These are phyloP conservation scores for Drosophila infuscata DNA, from an alignment of 2,888 invertebrate genomes.

Conservation along the genomic window DNA sequence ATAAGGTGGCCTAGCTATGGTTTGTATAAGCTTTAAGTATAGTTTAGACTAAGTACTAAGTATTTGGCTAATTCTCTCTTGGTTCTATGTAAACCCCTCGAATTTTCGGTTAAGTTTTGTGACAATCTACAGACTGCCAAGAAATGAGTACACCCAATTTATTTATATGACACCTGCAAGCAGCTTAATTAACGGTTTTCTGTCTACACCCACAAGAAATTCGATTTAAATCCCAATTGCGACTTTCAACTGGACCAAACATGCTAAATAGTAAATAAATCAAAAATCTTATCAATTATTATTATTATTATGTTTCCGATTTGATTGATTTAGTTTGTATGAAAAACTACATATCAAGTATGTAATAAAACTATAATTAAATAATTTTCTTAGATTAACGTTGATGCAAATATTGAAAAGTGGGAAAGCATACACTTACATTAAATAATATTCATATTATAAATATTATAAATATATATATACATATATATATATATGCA, in stretches of 20 bases:
- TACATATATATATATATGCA: constrained; percentile 25
- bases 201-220: constrained; percentile 33
- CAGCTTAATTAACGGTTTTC: constrained; percentile 24
- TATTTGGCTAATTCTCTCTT: constrained; percentile 37
- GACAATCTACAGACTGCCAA: constrained; percentile 77
- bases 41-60: constrained; percentile 24
- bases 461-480: constrained; percentile 23
- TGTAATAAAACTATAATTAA: constrained; percentile 56
- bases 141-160: constrained; percentile 30
- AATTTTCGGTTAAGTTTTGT: constrained; percentile 57
- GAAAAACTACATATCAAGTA: constrained; percentile 71
- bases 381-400: constrained; percentile 55
- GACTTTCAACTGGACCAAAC: constrained; percentile 72
- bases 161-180: neutral
- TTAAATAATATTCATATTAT: constrained; percentile 37
- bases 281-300: neutral
- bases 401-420: constrained; percentile 59
- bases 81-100: constrained; percentile 27
- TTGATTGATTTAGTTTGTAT: constrained; percentile 42
- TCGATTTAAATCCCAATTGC: constrained; percentile 11
- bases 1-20: constrained; percentile 60
- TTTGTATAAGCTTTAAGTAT: constrained; percentile 71
- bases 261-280: constrained; percentile 27
- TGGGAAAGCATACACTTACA: constrained; percentile 79
- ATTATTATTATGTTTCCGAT: constrained; percentile 8